phyloP scores from a whole-genome alignment of 2,797 vertebrate species.

The Myotis planiceps region DNA sequence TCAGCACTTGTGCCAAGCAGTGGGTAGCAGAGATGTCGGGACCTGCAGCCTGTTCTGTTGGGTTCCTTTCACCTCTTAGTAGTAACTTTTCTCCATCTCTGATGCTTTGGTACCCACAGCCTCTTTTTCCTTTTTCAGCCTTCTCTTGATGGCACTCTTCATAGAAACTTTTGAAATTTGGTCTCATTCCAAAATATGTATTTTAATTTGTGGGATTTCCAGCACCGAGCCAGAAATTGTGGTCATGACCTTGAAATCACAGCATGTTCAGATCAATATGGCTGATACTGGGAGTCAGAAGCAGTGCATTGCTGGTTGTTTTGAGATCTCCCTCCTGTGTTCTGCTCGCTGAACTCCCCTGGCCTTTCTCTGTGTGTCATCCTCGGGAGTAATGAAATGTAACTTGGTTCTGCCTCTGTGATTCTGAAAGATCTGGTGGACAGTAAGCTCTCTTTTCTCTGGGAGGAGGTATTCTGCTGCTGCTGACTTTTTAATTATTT shows the following conservation, averaged over 20 bases:
- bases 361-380: background rate
- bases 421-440: slow-evolving; percentile 1
- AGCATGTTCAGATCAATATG: background rate
- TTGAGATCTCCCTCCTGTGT: background rate
- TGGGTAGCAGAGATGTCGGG: background rate
- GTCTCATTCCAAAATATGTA: background rate
- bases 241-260: background rate
- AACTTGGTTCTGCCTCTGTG: background rate
- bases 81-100: background rate
- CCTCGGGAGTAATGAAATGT: background rate
- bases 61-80: background rate
- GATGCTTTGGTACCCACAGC: background rate
- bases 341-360: background rate
- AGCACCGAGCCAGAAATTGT: background rate
- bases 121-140: background rate
- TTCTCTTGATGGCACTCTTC: background rate
- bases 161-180: background rate
- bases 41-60: background rate
- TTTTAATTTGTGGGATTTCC: background rate
- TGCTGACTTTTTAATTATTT: slow-evolving; percentile 64
- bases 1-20: background rate
- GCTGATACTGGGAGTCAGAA: background rate
- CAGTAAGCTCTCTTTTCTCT: slow-evolving; percentile 30
- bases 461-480: background rate
- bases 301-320: background rate